Base-by-base conservation (phyloP, 2,888 invertebrate species). In the Leucania comma region DNA sequence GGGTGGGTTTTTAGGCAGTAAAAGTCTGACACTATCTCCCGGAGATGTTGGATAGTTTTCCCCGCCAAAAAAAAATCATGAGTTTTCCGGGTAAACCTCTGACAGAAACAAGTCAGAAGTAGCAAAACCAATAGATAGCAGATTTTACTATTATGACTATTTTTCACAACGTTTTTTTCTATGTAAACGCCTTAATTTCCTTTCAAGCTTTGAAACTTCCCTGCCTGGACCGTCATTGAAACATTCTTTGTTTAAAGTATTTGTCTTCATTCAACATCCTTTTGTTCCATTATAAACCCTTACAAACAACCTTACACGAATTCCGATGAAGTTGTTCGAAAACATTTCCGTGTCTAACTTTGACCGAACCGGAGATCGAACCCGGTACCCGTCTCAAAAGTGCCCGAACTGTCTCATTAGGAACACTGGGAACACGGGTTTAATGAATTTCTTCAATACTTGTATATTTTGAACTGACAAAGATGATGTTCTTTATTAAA, bases 351-450 rank as follows among this genome's bases (percentile, higher is more conserved):
- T 68, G 59, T 68, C 57, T 1, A 84, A 80, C 69, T 82, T 84
- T 62, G 67, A 48, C 60, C 38, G 46, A 62, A 66, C 70, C 57
- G 68, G 82, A 69, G 61, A 76, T 78, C 71, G 76, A 82, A 78
- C 72, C 60, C 63, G 50, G 38, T 58, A 82, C 80, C 82, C 82
- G 75, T 62, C 58, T 78, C 83, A 78, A 83, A 82, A 75, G 68
- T 78, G 71, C 75, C 77, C 58, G 60, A 71, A 24, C 68, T 84
- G 80, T 84, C 80, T 78, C 82, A 73, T 75, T 80, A 78, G 61
- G 54, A 29, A 54, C 51, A 54, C 46, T 35, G 17, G n/a, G n/a
- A 70, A 73, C 75, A 77, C 51, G 83, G 75, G 83, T 75, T 63
- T 63, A 68, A 72, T 75, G 66, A 77, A 77, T 60, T 78, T 76